Evolutionary conservation across 2,113 vertebrate species (phyloP), one percentile per base, ranked within the genome.

Genomic region (Ammodytes marinus): DNA sequence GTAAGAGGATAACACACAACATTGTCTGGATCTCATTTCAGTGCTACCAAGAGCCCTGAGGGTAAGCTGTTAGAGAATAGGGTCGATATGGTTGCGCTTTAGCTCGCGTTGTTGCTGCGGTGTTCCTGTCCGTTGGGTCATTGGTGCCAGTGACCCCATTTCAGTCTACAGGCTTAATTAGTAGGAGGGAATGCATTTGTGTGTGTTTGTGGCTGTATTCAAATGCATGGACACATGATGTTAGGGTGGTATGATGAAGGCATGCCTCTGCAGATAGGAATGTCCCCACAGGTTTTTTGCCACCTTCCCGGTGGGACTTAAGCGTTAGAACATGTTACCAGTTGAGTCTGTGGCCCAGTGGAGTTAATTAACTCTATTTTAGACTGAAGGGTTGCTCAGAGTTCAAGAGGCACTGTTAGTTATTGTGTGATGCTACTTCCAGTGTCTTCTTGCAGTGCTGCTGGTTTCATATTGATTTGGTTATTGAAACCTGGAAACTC

Each of bases 381-480:
- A 50, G 39, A 49, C 19, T 5, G 55, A 3, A 27, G 6, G 57
- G 49, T 74, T 66, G 40, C 68, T 74, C 67, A 10, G 60, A 79
- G 74, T 66, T 86, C 47, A 80, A 47, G 13, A 80, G 40, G 43
- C 3, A 4, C 58, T 42, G 27, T 45, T 69, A 39, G 19, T 79
- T 80, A 50, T 47, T 81, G 35, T 67, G 42, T 47, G 14, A 52
- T 64, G 63, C 58, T 45, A 1, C 64, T 65, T 19, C 49, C 47
- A 47, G 17, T 53, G 14, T 64, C 74, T n/a, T 61, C 57, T 61
- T 50, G 13, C 52, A 6, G 13, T 39, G 60, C 35, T 10, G 46
- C n/a, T 61, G 46, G 70, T 81, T 75, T 83, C 6, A 15, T 68
- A 85, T 88, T 69, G 85, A 88, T 91, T 77, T 4, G 8, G 39